Conservation (phyloP, 92 coral and sea anemone species). For the Phymanthus crucifer region DNA sequence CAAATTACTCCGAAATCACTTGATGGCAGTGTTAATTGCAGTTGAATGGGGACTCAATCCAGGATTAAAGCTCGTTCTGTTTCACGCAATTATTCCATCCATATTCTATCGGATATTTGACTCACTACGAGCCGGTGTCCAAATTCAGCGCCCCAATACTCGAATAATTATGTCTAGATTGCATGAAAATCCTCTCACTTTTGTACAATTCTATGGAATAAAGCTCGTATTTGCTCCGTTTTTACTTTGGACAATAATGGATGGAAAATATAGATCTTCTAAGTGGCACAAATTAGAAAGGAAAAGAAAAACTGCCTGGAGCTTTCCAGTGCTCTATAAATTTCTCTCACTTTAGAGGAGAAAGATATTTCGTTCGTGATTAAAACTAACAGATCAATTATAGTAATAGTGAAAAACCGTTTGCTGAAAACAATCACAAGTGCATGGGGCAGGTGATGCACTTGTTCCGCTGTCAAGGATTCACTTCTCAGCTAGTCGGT, state of each 20-base stretch:
- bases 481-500: neutral
- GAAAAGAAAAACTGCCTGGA: conserved; percentile 10
- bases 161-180: neutral
- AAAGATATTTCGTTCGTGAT: neutral
- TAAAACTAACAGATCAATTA: neutral
- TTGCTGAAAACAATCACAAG: neutral
- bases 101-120: neutral
- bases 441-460: neutral
- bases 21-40: neutral
- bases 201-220: neutral
- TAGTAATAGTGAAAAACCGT: too few relatives aligned
- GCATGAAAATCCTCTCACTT: neutral
- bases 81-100: neutral
- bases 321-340: neutral
- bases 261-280: neutral
- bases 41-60: neutral
- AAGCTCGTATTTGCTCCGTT: neutral
- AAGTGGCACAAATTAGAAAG: conserved; percentile 16
- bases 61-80: neutral
- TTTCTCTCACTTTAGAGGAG: neutral
- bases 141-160: neutral
- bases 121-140: neutral
- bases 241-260: conserved; percentile 12
- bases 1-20: neutral
- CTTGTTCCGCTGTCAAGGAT: neutral